Conservation (phyloP, 2,888 invertebrate genomes). For the Raillietiella orientalis region DNA sequence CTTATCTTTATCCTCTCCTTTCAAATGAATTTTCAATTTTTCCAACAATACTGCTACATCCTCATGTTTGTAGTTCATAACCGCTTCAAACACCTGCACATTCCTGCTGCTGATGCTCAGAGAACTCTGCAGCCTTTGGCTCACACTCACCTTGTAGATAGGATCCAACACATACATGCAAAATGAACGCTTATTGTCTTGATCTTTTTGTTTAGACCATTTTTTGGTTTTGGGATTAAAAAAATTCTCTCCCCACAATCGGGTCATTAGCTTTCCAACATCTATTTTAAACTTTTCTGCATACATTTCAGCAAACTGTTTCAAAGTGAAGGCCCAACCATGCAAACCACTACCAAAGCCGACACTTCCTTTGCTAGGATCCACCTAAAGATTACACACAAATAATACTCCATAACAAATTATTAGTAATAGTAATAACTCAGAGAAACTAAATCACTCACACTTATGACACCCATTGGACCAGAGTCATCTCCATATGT, state of each 20-base stretch:
- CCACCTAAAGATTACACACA: conserved; percentile 21
- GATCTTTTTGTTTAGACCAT: conserved; percentile 74
- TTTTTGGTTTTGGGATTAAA: conserved; percentile 92
- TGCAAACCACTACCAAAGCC: conserved; percentile 99
- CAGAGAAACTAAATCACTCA: conserved; percentile 16
- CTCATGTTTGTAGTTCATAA: conserved; percentile 85
- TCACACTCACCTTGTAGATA: conserved; percentile 73
- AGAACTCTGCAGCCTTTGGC: too few relatives aligned
- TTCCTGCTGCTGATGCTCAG: too few relatives aligned
- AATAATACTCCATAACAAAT: conserved; percentile 1
- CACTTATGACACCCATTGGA: conserved; percentile 96
- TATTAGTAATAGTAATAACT: neutral
- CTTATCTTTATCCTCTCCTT: conserved; percentile 80
- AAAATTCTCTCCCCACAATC: conserved; percentile 91
- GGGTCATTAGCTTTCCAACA: conserved; percentile 80
- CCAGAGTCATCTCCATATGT: conserved; percentile 92
- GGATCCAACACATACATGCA: conserved; percentile 96
- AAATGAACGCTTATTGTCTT: conserved; percentile 84
- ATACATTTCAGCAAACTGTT: conserved; percentile 98
- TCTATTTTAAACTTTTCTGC: conserved; percentile 96
- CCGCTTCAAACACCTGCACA: conserved; percentile 28
- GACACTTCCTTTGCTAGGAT: conserved; percentile 92
- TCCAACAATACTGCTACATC: conserved; percentile 56
- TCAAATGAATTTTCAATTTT: conserved; percentile 67
- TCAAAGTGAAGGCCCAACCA: conserved; percentile 98